A percentile compares a stretch with the other conserved stretches of the same genome.
Evolutionary conservation across 2,113 vertebrate genomes (phyloP).

Genomic region (Caloenas nicobarica): DNA sequence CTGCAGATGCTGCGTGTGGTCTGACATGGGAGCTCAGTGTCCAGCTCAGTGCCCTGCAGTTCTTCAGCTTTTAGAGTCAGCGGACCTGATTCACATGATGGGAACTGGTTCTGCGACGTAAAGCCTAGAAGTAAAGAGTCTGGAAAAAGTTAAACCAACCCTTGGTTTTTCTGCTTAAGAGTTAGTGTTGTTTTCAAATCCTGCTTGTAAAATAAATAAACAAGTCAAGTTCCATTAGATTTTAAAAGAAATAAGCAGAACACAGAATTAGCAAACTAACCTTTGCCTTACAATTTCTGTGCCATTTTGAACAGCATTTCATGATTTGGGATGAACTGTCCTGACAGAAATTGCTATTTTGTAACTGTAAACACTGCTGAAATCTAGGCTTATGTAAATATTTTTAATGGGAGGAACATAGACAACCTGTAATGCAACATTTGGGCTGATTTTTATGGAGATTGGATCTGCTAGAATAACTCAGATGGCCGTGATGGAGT

Average conservation of each 20-base stretch:
- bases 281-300: background rate
- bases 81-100: fast-evolving
- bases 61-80: background rate
- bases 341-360: slow-evolving; percentile 35
- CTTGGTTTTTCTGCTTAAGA: background rate
- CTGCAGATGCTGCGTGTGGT: background rate
- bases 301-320: background rate
- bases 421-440: background rate
- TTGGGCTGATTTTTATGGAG: background rate
- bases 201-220: background rate
- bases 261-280: background rate
- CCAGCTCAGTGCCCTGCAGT: fast-evolving
- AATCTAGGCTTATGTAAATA: slow-evolving; percentile 45
- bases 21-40: background rate
- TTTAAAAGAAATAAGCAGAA: slow-evolving; percentile 1
- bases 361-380: slow-evolving; percentile 29
- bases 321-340: background rate
- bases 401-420: background rate
- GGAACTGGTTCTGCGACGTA: fast-evolving
- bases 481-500: background rate
- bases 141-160: background rate
- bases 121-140: background rate
- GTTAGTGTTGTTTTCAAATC: background rate
- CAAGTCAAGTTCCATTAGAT: slow-evolving; percentile 1
- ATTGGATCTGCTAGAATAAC: slow-evolving; percentile 3